Evolutionary conservation across 1,140 invertebrate genomes (phyloP), one percentile per base, ranked within the genome.

Genomic region (Arion vulgaris): DNA sequence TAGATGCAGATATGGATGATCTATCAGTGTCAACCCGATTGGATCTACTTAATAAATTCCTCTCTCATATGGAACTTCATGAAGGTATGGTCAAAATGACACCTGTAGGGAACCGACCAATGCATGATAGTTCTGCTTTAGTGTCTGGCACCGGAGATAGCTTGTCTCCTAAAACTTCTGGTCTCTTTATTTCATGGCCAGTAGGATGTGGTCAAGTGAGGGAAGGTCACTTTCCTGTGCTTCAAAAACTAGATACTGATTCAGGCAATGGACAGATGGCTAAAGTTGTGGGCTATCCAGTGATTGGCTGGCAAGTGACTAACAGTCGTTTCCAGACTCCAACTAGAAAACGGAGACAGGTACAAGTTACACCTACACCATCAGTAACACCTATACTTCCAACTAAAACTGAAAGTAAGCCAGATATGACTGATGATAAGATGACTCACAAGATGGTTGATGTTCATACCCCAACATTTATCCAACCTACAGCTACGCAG

Each of bases 201-300:
- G 94, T 95, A 80, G 95, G 95, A 15, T 96, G 95, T 89, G 94
- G 94, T 11, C 82, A 79, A 45, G 90, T 96, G 93, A 94, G 94
- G 87, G 91, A 51, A 73, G 93, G 94, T 62, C 89, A 93, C 72
- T 89, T 93, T 84, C 92, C 94, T 32, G 88, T 94, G 23, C 92
- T 96, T 17, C 93, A 94, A 32, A 93, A 94, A 66, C 89, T 96
- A 17, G 93, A 94, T 62, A 92, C 93, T 34, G 93, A 94, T 82
- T 93, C 94, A 0, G 92, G 92, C 26, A 95, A 95, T 86, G 95
- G 95, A 0, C 94, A 94, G 0, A 89, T 96, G 38, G 93, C 94
- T 19, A 93, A 94, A 85, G 91, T 94, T 23, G 86, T 95, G 62
- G 93, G 94, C 45, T 91, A 94, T 82, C 94, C 95, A 7, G 94